These are phyloP conservation scores for Chloroceryle inda DNA, from an alignment of 2,797 vertebrate genomes.

Conservation along the genomic window DNA sequence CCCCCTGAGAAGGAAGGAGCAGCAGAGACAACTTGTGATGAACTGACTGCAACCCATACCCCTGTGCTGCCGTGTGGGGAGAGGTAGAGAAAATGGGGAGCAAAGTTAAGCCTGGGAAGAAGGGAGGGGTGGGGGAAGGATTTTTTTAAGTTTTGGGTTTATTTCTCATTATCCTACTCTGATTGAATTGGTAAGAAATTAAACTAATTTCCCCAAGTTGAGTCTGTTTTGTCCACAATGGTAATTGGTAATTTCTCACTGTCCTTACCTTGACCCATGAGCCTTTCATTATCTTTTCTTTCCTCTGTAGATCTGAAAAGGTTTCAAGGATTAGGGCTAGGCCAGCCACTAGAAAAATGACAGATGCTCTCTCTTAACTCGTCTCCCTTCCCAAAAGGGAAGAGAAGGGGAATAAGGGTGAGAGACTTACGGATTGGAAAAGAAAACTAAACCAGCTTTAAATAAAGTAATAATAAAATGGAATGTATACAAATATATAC, in stretches of 20 bases:
- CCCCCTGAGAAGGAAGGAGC: not conserved
- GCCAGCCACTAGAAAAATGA: too few relatives aligned
- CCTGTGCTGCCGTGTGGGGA: not conserved
- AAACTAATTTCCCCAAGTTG: not conserved
- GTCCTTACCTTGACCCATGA: fast-evolving
- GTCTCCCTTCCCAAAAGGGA: too few relatives aligned
- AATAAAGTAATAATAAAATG: too few relatives aligned
- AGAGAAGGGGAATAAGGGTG: too few relatives aligned
- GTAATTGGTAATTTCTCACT: not conserved
- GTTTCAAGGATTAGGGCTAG: too few relatives aligned
- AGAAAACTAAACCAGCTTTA: too few relatives aligned
- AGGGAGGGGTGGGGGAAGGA: not conserved
- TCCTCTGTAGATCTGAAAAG: not conserved
- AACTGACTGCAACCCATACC: not conserved
- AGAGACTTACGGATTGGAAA: too few relatives aligned
- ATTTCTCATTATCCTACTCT: not conserved
- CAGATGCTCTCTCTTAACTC: too few relatives aligned
- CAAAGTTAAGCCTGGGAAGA: not conserved
- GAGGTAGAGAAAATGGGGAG: not conserved
- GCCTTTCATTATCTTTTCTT: not conserved
- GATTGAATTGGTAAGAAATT: not conserved
- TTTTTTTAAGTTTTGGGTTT: not conserved
- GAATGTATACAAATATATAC: too few relatives aligned
- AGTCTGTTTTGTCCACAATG: not conserved
- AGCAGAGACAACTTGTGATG: not conserved